Evolutionary conservation across 2,888 invertebrate species (phyloP).

Genomic region (Drosophila nigricruria): DNA sequence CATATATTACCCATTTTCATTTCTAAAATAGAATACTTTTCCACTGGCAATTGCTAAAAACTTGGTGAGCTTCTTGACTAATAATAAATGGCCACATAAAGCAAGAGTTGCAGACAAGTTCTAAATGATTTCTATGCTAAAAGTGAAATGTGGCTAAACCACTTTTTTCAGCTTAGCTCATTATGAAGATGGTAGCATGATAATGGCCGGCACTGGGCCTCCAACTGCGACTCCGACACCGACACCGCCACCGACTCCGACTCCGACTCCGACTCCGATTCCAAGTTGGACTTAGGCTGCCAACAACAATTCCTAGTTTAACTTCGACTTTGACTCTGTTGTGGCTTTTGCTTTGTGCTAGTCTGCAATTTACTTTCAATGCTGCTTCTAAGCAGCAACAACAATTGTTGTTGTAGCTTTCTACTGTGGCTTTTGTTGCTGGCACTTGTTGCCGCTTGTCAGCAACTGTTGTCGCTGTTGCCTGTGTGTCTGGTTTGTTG

Average conservation of each 20-base stretch:
- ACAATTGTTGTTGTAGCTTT: constrained; percentile 58
- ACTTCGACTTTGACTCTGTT: constrained; percentile 15
- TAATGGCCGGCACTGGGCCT: constrained; percentile 24
- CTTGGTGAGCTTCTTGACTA: constrained; percentile 30
- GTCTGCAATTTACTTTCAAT: constrained; percentile 75
- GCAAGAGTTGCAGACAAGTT: constrained; percentile 67
- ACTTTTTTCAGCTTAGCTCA: constrained; percentile 61
- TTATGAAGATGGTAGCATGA: constrained; percentile 47
- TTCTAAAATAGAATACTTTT: constrained; percentile 5
- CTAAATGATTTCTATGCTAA: constrained; percentile 80
- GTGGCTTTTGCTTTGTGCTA: constrained; percentile 36
- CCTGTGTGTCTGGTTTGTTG: constrained; percentile 79
- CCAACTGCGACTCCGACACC: constrained; percentile 1
- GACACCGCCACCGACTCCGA: neutral
- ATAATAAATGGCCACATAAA: constrained; percentile 39
- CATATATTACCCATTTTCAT: neutral
- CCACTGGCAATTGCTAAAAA: neutral
- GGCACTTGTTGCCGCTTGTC: constrained; percentile 65
- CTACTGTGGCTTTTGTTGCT: constrained; percentile 57
- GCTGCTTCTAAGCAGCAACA: constrained; percentile 56
- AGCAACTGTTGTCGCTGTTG: constrained; percentile 72
- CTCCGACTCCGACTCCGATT: neutral
- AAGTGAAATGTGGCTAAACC: constrained; percentile 78
- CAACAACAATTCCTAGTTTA: neutral
- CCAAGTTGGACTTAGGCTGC: neutral